Evolutionary conservation across 2,888 invertebrate genomes (phyloP).

Genomic region (Lithophane socia): DNA sequence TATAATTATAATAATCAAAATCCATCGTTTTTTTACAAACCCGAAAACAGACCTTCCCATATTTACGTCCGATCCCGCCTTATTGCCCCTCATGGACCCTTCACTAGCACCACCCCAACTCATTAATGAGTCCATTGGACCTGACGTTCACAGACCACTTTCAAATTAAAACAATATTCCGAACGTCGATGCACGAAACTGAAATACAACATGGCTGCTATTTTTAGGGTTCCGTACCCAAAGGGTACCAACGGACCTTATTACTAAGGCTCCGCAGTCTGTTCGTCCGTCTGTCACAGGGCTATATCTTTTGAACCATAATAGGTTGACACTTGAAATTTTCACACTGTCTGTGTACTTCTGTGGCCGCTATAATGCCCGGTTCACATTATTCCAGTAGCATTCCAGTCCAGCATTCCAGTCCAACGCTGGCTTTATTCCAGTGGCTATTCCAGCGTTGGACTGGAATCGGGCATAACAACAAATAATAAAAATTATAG

Average conservation of each 20-base stretch:
- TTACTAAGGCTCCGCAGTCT: background rate
- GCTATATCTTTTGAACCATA: background rate
- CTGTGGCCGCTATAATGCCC: background rate
- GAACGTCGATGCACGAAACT: slow-evolving; percentile 43
- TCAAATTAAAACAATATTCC: slow-evolving; percentile 52
- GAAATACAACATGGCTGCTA: slow-evolving; percentile 34
- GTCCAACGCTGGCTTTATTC: too few species aligned
- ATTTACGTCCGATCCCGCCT: slow-evolving; percentile 20
- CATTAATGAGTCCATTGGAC: slow-evolving; percentile 46
- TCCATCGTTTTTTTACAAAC: slow-evolving; percentile 27
- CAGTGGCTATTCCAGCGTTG: too few species aligned
- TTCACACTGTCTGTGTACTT: background rate
- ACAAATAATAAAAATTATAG: background rate
- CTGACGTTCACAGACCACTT: slow-evolving; percentile 28
- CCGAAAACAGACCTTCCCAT: slow-evolving; percentile 25
- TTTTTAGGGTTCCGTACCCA: background rate
- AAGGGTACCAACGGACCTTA: background rate
- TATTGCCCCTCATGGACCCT: slow-evolving; percentile 30
- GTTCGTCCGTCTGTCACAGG: background rate
- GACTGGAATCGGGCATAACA: too few species aligned
- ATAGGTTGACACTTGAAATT: background rate
- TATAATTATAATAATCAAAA: slow-evolving; percentile 16
- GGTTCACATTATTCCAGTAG: too few species aligned
- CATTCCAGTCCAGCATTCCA: too few species aligned
- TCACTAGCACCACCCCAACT: slow-evolving; percentile 37